These are phyloP conservation scores for Eilema caniola DNA, from an alignment of 2,888 invertebrate genomes.

Conservation along the genomic window DNA sequence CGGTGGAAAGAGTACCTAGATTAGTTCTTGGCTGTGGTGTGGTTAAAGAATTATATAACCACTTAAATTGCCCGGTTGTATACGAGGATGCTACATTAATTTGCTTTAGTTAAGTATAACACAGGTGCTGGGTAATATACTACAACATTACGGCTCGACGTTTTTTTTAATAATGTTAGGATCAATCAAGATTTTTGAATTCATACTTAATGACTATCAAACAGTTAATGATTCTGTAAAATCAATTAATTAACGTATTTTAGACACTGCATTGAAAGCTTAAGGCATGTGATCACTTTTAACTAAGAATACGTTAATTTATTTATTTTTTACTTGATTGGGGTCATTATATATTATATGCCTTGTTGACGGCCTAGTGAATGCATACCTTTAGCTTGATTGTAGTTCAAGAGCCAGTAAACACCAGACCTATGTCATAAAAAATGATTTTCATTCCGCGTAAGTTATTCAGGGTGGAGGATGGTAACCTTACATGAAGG, in stretches of 20 bases:
- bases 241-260: background rate
- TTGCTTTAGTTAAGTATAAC: background rate
- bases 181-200: background rate
- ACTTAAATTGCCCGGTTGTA: background rate
- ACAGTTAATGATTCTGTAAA: background rate
- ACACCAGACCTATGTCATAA: conserved; percentile 1
- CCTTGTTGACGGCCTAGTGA: background rate
- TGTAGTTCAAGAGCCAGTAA: conserved; percentile 1
- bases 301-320: too few species aligned
- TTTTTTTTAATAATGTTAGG: background rate
- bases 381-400: conserved; percentile 9
- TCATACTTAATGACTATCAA: background rate
- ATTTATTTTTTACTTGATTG: too few species aligned
- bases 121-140: background rate
- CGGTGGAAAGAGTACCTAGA: background rate
- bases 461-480: too few species aligned
- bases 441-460: too few species aligned
- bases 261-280: background rate
- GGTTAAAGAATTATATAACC: background rate
- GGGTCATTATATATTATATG: too few species aligned
- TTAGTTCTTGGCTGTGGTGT: background rate
- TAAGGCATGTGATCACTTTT: background rate
- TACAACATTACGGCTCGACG: background rate
- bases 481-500: too few species aligned
- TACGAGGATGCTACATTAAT: background rate